These are phyloP conservation scores for Zaprionus lineosus DNA, from an alignment of 2,888 invertebrate genomes.

Conservation along the genomic window DNA sequence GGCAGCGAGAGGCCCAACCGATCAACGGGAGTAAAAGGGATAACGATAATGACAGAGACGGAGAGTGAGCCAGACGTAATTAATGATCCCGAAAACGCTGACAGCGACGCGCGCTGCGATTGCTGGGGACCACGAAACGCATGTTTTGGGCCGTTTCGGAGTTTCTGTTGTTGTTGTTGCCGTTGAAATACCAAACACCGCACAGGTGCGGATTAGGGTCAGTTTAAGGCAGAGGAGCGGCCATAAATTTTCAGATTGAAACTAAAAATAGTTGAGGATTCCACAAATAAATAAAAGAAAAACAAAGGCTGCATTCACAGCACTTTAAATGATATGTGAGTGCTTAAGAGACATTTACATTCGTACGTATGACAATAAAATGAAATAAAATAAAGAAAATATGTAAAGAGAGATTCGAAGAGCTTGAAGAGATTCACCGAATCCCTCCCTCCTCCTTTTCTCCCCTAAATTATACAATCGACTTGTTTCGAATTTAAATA, in stretches of 20 bases:
- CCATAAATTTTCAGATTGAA: constrained; percentile 40
- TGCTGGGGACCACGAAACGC: constrained; percentile 49
- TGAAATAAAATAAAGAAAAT: too few relatives aligned
- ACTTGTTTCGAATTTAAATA: too few relatives aligned
- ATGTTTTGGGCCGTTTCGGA: constrained; percentile 52
- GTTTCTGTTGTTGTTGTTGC: too few relatives aligned
- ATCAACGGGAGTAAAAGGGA: constrained; percentile 2
- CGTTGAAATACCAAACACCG: constrained; percentile 43
- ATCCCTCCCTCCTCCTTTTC: too few relatives aligned
- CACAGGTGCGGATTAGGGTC: constrained; percentile 77
- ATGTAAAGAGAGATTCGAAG: too few relatives aligned
- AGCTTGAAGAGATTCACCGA: too few relatives aligned
- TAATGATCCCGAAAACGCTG: constrained; percentile 78
- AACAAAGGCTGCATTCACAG: constrained; percentile 6
- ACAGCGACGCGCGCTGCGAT: constrained; percentile 44
- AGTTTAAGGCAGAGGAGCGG: constrained; percentile 22
- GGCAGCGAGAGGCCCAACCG: background rate
- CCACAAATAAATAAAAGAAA: constrained; percentile 3
- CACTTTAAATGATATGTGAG: constrained; percentile 24
- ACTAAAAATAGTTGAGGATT: constrained; percentile 22
- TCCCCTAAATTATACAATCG: too few relatives aligned
- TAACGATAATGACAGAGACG: constrained; percentile 9
- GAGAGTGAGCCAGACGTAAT: constrained; percentile 55
- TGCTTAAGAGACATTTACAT: constrained; percentile 15
- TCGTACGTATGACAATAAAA: too few relatives aligned